Percentiles rank a stretch among this genome's conserved stretches.
Conservation (phyloP, 2,113 vertebrate species). For the Heterotis niloticus region DNA sequence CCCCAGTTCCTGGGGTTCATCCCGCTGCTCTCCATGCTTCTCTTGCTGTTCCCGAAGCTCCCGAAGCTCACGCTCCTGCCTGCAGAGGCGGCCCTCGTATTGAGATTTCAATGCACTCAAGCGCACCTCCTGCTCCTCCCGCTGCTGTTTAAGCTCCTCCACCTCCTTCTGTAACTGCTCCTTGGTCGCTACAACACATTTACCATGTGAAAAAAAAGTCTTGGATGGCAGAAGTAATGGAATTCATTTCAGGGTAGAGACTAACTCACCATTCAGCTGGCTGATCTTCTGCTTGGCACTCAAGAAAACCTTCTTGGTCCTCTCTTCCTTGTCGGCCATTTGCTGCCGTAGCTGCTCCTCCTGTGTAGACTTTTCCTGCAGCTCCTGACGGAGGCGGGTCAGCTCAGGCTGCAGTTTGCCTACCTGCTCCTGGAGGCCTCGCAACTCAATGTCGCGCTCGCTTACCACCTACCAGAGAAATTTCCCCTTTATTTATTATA, state of each 20-base stretch:
- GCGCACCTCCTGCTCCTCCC: slow-evolving; percentile 89
- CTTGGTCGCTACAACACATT: slow-evolving; percentile 53
- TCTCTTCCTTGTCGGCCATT: slow-evolving; percentile 88
- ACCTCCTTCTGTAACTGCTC: slow-evolving; percentile 84
- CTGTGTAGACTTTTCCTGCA: slow-evolving; percentile 79
- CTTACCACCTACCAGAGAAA: slow-evolving; percentile 50
- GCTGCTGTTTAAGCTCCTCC: slow-evolving; percentile 87
- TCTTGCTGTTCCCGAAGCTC: slow-evolving; percentile 86
- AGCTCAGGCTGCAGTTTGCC: slow-evolving; percentile 66
- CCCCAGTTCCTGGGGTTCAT: slow-evolving; percentile 80
- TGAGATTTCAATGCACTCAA: slow-evolving; percentile 92
- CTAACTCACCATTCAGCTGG: slow-evolving; percentile 73
- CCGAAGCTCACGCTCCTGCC: slow-evolving; percentile 84
- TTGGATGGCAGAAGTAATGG: neutral
- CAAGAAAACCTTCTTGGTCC: slow-evolving; percentile 84
- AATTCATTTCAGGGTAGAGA: neutral
- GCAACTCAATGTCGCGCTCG: slow-evolving; percentile 74
- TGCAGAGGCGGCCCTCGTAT: slow-evolving; percentile 87
- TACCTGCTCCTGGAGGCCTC: slow-evolving; percentile 75
- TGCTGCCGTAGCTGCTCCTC: slow-evolving; percentile 85
- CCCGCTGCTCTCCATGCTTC: slow-evolving; percentile 86
- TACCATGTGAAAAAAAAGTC: neutral
- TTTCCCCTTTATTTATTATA: too few relatives aligned
- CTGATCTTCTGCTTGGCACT: slow-evolving; percentile 86
- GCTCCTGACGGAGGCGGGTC: slow-evolving; percentile 76